These are phyloP conservation scores for Sapajus apella DNA, from an alignment of 2,113 vertebrate genomes.

Conservation along the genomic window DNA sequence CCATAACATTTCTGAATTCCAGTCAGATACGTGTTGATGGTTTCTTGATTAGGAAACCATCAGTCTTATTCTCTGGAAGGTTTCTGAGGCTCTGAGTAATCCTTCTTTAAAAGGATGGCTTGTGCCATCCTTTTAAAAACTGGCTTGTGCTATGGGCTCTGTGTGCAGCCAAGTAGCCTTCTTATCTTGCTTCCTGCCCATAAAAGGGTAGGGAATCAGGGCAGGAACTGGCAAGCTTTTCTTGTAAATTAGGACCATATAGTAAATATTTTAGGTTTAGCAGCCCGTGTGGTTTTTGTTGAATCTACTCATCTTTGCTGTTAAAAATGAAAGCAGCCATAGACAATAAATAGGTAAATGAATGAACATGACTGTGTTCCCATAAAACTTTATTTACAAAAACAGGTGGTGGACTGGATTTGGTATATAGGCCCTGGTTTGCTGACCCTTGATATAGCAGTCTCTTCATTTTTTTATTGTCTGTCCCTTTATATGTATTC, in stretches of 20 bases:
- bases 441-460: background rate
- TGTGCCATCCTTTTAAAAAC: background rate
- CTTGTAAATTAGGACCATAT: background rate
- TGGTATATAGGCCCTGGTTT: background rate
- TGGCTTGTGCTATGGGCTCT: background rate
- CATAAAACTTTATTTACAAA: conserved; percentile 1
- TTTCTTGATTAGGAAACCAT: conserved; percentile 1
- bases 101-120: no score
- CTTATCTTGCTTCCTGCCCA: background rate
- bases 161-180: background rate
- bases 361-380: background rate
- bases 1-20: background rate
- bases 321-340: background rate
- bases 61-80: background rate
- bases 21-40: background rate
- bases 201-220: background rate
- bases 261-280: background rate
- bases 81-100: background rate
- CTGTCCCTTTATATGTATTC: conserved; percentile 22
- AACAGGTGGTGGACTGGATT: background rate
- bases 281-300: background rate
- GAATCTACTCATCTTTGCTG: background rate
- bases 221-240: background rate
- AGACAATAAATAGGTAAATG: background rate
- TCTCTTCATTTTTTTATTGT: background rate